Evolutionary conservation across 1,140 invertebrate genomes (phyloP).

Genomic region (Hydropsyche tenuis): DNA sequence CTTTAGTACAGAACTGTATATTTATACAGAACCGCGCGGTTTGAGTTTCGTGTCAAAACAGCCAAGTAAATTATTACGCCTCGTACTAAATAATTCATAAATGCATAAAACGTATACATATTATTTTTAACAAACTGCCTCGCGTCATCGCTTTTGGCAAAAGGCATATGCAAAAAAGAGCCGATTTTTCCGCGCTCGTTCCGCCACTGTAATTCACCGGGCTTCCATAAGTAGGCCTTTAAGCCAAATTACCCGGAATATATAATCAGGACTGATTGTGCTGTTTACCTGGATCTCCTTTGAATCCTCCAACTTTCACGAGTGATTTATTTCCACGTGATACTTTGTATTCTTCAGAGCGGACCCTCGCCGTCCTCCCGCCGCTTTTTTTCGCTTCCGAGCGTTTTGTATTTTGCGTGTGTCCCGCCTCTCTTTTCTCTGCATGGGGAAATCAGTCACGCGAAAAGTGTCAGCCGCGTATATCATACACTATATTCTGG

Average conservation of each 20-base stretch:
- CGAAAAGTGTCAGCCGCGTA: constrained; percentile 31
- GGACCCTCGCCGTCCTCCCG: background rate
- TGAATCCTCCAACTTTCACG: constrained; percentile 30
- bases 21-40: too few relatives aligned
- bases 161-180: too few relatives aligned
- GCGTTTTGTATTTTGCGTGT: background rate
- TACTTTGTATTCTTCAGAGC: constrained; percentile 16
- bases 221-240: background rate
- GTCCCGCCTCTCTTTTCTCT: background rate
- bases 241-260: constrained; percentile 24
- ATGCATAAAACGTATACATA: too few relatives aligned
- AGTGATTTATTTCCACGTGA: constrained; percentile 34
- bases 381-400: background rate
- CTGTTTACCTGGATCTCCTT: constrained; percentile 32
- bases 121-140: background rate
- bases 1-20: too few relatives aligned
- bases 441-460: constrained; percentile 25
- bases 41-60: too few relatives aligned
- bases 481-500: constrained; percentile 15
- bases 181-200: background rate
- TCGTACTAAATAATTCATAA: too few relatives aligned
- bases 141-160: background rate
- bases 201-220: background rate
- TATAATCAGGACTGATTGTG: constrained; percentile 32
- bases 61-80: too few relatives aligned